Percentiles rank a stretch among this genome's conserved stretches.
Evolutionary conservation across 53 echinoderm and acorn worm genomes (phyloP).

Genomic region (Henricia sp.): DNA sequence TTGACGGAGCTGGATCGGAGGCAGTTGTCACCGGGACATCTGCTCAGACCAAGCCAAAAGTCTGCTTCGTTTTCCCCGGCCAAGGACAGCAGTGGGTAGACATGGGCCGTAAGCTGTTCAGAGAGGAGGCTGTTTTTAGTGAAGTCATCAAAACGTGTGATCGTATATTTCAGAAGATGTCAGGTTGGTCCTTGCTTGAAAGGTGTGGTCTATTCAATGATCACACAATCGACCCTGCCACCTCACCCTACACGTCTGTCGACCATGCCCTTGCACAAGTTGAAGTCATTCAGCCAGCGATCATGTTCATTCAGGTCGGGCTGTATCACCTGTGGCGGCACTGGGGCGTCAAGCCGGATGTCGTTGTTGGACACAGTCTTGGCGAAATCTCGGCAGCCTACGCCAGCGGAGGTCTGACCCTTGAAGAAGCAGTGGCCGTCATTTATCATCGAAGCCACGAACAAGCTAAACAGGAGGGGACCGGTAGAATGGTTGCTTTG

Average conservation of each 20-base stretch:
- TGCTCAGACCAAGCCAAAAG: conserved; percentile 69
- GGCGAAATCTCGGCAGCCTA: conserved; percentile 98
- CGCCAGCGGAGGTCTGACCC: conserved; percentile 88
- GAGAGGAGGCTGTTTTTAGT: conserved; percentile 73
- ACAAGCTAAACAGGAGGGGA: conserved; percentile 89
- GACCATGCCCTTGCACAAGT: conserved; percentile 42
- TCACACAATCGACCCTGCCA: not conserved
- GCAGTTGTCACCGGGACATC: conserved; percentile 66
- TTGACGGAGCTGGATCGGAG: conserved; percentile 62
- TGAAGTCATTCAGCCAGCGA: conserved; percentile 92
- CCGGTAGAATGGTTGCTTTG: conserved; percentile 94
- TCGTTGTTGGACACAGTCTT: conserved; percentile 93
- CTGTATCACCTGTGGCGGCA: conserved; percentile 78
- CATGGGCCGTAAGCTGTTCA: conserved; percentile 92
- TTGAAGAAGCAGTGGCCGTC: conserved; percentile 89
- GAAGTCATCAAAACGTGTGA: conserved; percentile 77
- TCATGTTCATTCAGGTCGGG: conserved; percentile 90
- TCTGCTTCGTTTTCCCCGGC: conserved; percentile 94
- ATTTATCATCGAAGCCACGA: conserved; percentile 91
- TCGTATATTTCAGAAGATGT: conserved; percentile 76
- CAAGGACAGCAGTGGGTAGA: conserved; percentile 94
- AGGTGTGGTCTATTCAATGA: conserved; percentile 35
- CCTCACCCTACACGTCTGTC: conserved; percentile 21
- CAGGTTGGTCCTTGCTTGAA: conserved; percentile 91
- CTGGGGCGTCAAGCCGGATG: conserved; percentile 90